Evolutionary conservation across 2,888 invertebrate genomes (phyloP).

Genomic region (Drosophila kokeensis): DNA sequence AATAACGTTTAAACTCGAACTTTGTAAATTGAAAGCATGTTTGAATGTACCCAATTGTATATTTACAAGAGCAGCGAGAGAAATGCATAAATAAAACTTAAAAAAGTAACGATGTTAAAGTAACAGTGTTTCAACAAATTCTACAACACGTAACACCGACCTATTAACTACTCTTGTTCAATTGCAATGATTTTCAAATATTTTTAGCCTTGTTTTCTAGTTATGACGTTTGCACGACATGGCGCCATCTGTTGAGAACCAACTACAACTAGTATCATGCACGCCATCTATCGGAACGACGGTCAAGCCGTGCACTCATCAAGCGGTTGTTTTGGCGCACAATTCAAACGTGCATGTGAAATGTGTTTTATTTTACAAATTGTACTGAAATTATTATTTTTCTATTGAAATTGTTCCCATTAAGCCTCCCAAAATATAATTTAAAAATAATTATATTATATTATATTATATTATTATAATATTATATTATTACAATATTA

Average conservation of each 20-base stretch:
- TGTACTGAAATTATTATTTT: neutral
- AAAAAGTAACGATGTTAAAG: slow-evolving; percentile 56
- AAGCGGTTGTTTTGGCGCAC: slow-evolving; percentile 24
- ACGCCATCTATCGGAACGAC: neutral
- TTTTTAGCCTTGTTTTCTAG: neutral
- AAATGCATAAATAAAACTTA: slow-evolving; percentile 66
- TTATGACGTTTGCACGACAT: neutral
- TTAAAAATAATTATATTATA: neutral
- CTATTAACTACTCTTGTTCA: neutral
- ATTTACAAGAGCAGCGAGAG: slow-evolving; percentile 53
- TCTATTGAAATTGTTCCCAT: neutral
- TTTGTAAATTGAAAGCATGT: slow-evolving; percentile 71
- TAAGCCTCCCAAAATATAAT: neutral
- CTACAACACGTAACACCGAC: neutral
- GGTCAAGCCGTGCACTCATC: slow-evolving; percentile 6
- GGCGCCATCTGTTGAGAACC: slow-evolving; percentile 17
- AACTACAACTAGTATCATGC: neutral
- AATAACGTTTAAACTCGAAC: slow-evolving; percentile 63
- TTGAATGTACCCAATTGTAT: slow-evolving; percentile 71
- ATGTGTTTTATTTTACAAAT: neutral
- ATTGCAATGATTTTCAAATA: neutral
- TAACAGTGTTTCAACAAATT: neutral
- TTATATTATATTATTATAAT: too few relatives aligned
- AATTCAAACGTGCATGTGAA: slow-evolving; percentile 10
- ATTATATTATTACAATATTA: neutral